phyloP scores from a whole-genome alignment of 2,797 vertebrate genomes.

The Bothrops alternatus region DNA sequence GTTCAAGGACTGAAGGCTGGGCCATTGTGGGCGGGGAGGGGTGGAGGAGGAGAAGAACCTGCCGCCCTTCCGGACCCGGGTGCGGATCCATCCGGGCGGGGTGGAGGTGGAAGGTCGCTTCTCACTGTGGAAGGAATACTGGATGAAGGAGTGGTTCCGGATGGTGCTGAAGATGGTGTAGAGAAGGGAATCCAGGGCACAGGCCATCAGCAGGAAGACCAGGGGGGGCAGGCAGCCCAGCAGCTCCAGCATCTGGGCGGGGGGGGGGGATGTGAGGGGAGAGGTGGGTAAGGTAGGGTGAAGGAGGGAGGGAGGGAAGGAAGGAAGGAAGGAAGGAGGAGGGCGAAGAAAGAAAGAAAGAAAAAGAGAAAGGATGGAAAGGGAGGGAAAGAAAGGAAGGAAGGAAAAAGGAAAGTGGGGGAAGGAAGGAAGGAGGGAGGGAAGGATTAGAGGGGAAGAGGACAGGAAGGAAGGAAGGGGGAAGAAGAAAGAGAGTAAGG shows the following conservation, averaged over 20 bases:
- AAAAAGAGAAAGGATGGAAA: too few species aligned
- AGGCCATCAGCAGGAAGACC: conserved; percentile 71
- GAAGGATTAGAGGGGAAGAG: too few species aligned
- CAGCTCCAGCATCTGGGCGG: conserved; percentile 70
- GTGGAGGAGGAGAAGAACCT: fast-evolving
- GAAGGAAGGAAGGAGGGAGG: too few species aligned
- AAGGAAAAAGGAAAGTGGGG: too few species aligned
- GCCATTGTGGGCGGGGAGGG: neutral
- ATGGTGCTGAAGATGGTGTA: conserved; percentile 77
- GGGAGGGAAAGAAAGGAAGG: too few species aligned
- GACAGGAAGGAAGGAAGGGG: too few species aligned
- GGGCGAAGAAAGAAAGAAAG: too few species aligned
- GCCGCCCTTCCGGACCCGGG: neutral
- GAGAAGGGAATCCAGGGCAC: conserved; percentile 75
- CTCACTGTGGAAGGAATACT: conserved; percentile 83
- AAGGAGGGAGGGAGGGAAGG: too few species aligned
- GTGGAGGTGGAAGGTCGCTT: fast-evolving
- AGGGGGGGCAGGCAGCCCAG: conserved; percentile 70
- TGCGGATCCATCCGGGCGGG: fast-evolving
- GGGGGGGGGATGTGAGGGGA: neutral
- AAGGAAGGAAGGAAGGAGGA: neutral
- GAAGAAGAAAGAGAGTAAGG: too few species aligned
- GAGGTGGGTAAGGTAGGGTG: fast-evolving
- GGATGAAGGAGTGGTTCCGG: conserved; percentile 74
- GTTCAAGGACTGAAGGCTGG: neutral